phyloP scores from a whole-genome alignment of 2,113 vertebrate genomes.

The Eupsittula cactorum region DNA sequence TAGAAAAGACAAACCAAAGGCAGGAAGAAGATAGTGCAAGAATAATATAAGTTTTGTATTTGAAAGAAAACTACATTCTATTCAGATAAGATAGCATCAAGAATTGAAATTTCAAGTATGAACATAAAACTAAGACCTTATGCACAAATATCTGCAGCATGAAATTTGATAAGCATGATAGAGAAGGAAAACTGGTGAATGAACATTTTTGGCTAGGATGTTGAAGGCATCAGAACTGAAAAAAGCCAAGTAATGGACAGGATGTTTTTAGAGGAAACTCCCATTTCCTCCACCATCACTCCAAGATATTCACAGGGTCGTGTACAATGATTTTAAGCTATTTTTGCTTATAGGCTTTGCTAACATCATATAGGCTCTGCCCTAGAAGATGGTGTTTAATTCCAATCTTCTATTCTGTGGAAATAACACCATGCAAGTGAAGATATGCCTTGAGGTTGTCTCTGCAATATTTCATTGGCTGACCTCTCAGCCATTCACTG shows the following conservation, averaged over 20 bases:
- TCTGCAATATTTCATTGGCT: not conserved
- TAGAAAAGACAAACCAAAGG: not conserved
- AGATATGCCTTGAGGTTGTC: not conserved
- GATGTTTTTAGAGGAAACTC: not conserved
- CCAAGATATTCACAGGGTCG: not conserved
- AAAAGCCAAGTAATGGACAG: accelerated
- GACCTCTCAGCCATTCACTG: conserved; percentile 17
- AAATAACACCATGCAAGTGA: not conserved
- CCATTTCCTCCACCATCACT: not conserved
- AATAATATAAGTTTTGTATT: not conserved
- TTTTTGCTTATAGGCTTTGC: not conserved
- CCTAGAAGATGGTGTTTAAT: conserved; percentile 6
- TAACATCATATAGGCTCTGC: not conserved
- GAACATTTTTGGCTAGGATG: not conserved
- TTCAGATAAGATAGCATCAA: not conserved
- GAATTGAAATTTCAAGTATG: not conserved
- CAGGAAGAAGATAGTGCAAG: not conserved
- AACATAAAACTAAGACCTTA: not conserved
- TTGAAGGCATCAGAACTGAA: not conserved
- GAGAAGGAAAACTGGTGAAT: not conserved
- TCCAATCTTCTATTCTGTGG: not conserved
- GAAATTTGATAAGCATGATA: not conserved
- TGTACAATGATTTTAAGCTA: not conserved
- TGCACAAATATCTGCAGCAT: not conserved
- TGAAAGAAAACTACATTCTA: not conserved